Evolutionary conservation across 1,140 invertebrate genomes (phyloP).

Genomic region (Megalonaias nervosa): DNA sequence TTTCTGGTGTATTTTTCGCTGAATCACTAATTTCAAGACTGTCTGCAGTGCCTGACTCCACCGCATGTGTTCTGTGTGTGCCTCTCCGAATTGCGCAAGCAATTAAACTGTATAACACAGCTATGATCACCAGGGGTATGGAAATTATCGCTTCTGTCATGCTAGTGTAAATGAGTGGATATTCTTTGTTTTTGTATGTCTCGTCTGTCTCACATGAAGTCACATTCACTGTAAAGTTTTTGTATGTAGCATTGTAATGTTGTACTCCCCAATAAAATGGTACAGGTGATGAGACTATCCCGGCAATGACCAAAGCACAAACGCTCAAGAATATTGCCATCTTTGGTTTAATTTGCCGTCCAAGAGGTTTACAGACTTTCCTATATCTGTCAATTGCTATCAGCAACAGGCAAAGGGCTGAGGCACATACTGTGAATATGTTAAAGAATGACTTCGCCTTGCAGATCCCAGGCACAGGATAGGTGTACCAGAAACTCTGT

Average conservation of each 20-base stretch:
- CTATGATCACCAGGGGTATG: too few species aligned
- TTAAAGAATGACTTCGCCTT: constrained; percentile 37
- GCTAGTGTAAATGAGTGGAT: too few species aligned
- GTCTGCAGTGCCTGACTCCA: too few species aligned
- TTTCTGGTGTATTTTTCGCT: too few species aligned
- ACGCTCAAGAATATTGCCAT: constrained; percentile 1
- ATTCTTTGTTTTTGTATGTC: too few species aligned
- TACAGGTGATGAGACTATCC: constrained; percentile 10
- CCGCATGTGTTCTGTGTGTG: too few species aligned
- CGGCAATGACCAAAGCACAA: not conserved
- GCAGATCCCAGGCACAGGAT: constrained; percentile 29
- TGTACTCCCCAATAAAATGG: constrained; percentile 19
- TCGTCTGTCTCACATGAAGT: too few species aligned
- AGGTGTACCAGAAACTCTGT: constrained; percentile 46
- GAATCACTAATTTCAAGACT: too few species aligned
- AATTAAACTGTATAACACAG: too few species aligned
- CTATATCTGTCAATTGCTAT: constrained; percentile 27
- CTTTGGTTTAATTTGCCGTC: constrained; percentile 28
- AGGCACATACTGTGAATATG: constrained; percentile 38
- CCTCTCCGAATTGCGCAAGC: too few species aligned
- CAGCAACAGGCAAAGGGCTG: constrained; percentile 37
- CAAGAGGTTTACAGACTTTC: constrained; percentile 44
- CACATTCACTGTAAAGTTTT: not conserved
- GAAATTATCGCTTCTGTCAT: too few species aligned
- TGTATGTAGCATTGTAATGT: not conserved